Evolutionary conservation across 2,888 invertebrate species (phyloP).

Genomic region (Chrysodeixis includens): DNA sequence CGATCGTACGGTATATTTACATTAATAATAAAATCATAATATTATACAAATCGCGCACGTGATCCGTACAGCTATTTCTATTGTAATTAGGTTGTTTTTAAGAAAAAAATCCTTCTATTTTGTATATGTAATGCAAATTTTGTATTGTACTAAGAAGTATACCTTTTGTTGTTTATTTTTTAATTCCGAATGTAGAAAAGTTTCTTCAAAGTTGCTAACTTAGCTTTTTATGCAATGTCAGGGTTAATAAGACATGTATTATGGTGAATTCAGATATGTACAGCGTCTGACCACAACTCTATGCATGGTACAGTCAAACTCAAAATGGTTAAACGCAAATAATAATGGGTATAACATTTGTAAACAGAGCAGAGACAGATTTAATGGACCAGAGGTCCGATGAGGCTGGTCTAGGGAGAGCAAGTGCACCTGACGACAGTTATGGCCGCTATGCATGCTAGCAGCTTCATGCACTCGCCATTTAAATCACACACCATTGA

Average conservation of each 20-base stretch:
- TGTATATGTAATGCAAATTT: slow-evolving; percentile 72
- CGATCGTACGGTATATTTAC: slow-evolving; percentile 86
- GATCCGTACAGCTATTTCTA: slow-evolving; percentile 72
- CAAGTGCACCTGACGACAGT: slow-evolving; percentile 5
- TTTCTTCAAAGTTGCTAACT: neutral
- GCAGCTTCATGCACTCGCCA: neutral
- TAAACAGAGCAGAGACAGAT: neutral
- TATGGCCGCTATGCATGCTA: neutral
- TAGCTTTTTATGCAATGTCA: neutral
- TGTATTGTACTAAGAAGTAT: slow-evolving; percentile 24
- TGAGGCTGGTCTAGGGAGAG: neutral
- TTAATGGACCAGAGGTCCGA: neutral
- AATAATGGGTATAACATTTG: neutral
- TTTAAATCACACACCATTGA: neutral
- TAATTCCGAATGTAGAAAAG: neutral
- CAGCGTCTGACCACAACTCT: neutral
- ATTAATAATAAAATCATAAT: slow-evolving; percentile 89
- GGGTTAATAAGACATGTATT: neutral
- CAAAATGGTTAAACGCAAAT: neutral
- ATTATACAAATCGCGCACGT: slow-evolving; percentile 82
- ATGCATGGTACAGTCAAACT: neutral
- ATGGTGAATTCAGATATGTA: neutral
- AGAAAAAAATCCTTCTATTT: slow-evolving; percentile 60
- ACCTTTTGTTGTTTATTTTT: neutral
- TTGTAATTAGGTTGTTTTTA: slow-evolving; percentile 79